Evolutionary conservation across 2,888 invertebrate species (phyloP).

Genomic region (Actias luna): DNA sequence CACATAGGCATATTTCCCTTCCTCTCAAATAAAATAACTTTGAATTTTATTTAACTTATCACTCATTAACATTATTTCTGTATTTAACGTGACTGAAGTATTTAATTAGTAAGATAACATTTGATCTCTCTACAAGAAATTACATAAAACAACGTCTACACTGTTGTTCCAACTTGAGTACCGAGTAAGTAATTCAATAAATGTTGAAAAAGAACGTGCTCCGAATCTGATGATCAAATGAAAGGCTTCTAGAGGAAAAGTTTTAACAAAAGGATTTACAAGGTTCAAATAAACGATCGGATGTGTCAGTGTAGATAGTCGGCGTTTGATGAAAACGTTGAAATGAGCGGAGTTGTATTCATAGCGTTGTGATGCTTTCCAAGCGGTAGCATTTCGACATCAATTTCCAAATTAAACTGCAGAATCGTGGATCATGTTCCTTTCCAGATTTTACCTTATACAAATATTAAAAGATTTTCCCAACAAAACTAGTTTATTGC

Average conservation of each 20-base stretch:
- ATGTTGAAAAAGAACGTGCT: slow-evolving; percentile 6
- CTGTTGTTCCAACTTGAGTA: slow-evolving; percentile 5
- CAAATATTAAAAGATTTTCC: not conserved
- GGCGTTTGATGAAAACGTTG: not conserved
- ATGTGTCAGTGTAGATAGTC: not conserved
- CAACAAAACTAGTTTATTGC: too few species aligned
- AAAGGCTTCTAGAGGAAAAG: not conserved
- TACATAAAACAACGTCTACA: slow-evolving; percentile 2
- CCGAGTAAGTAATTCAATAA: slow-evolving; percentile 9
- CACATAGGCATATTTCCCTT: too few species aligned
- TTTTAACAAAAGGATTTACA: slow-evolving; percentile 3
- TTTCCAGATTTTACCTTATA: not conserved
- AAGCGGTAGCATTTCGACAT: not conserved
- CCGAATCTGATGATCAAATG: not conserved
- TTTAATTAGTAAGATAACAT: not conserved
- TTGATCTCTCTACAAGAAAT: not conserved
- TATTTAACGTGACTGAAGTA: too few species aligned
- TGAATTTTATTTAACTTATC: too few species aligned
- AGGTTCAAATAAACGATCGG: not conserved
- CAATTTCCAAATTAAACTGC: not conserved
- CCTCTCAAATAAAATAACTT: too few species aligned
- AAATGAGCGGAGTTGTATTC: not conserved
- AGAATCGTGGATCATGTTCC: not conserved
- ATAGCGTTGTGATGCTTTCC: not conserved
- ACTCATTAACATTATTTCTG: too few species aligned